phyloP scores from a whole-genome alignment of 2,113 vertebrate species.

The Oryzias woworae region DNA sequence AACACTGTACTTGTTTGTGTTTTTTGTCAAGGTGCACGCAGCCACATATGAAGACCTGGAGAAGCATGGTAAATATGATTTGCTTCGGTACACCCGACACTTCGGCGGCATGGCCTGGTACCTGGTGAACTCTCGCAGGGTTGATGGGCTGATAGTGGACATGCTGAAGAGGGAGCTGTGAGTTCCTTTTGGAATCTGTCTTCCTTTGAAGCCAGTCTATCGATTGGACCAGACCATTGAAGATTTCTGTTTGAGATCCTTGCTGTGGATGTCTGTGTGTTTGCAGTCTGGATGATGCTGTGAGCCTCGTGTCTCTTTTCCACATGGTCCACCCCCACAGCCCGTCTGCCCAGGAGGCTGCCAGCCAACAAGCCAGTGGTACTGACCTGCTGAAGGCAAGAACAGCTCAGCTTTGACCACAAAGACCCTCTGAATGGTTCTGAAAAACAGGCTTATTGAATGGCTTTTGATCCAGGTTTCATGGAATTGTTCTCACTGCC shows the following conservation, averaged over 20 bases:
- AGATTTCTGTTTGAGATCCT: too few relatives aligned
- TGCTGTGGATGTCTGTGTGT: slow-evolving; percentile 1
- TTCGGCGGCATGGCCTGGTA: slow-evolving; percentile 95
- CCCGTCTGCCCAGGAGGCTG: slow-evolving; percentile 82
- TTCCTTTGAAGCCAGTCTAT: too few relatives aligned
- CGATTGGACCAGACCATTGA: too few relatives aligned
- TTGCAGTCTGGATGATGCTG: slow-evolving; percentile 83
- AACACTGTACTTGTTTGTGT: background rate
- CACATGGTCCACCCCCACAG: slow-evolving; percentile 88
- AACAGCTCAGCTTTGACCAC: background rate
- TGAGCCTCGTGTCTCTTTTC: slow-evolving; percentile 84
- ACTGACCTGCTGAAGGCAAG: slow-evolving; percentile 87
- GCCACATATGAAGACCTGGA: slow-evolving; percentile 88
- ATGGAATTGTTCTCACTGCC: slow-evolving; percentile 6
- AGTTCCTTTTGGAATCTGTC: slow-evolving; percentile 54
- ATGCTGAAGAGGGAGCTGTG: slow-evolving; percentile 92
- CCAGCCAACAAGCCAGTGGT: slow-evolving; percentile 76
- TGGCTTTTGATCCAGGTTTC: slow-evolving; percentile 19
- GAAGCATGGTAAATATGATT: slow-evolving; percentile 83
- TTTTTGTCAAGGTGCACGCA: slow-evolving; percentile 77
- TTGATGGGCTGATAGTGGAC: slow-evolving; percentile 89
- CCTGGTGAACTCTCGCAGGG: slow-evolving; percentile 79
- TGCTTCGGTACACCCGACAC: slow-evolving; percentile 89
- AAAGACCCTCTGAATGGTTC: background rate
- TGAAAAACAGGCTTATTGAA: background rate